Percentiles rank a stretch among this genome's conserved stretches.
These are phyloP conservation scores for Protophormia terraenovae DNA, from an alignment of 2,888 invertebrate species.

Conservation along the genomic window DNA sequence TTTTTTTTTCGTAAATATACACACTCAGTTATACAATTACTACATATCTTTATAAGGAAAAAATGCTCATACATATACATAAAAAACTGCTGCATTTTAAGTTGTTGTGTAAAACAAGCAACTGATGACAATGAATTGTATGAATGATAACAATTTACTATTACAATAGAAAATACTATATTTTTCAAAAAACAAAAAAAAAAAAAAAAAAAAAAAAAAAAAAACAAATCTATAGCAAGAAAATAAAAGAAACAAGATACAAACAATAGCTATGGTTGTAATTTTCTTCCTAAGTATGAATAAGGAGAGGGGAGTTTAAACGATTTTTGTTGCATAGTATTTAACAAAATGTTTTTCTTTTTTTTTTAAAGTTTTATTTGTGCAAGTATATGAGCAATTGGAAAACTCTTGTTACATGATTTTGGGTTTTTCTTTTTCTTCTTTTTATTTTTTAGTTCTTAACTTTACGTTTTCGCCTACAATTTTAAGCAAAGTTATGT, in stretches of 20 bases:
- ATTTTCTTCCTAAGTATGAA: neutral
- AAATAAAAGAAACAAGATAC: neutral
- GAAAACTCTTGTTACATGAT: neutral
- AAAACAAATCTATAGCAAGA: neutral
- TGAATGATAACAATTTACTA: conserved; percentile 39
- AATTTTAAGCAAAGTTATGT: neutral
- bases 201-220: neutral
- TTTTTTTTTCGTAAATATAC: neutral
- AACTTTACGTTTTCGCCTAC: neutral
- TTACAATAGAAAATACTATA: conserved; percentile 1
- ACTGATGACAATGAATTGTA: conserved; percentile 48
- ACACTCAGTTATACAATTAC: neutral
- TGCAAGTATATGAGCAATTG: neutral
- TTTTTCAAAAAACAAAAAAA: neutral
- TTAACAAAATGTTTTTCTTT: neutral
- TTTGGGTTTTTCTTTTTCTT: neutral
- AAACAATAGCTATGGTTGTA: conserved; percentile 29
- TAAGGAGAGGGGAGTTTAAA: neutral
- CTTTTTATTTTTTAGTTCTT: neutral
- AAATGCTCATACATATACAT: no score
- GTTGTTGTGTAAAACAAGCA: conserved; percentile 5
- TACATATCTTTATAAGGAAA: neutral
- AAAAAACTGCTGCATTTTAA: neutral
- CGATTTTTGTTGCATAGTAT: neutral
- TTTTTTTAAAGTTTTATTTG: neutral